Evolutionary conservation across 2,797 vertebrate species (phyloP).

Genomic region (Paratrypauchen microcephalus): DNA sequence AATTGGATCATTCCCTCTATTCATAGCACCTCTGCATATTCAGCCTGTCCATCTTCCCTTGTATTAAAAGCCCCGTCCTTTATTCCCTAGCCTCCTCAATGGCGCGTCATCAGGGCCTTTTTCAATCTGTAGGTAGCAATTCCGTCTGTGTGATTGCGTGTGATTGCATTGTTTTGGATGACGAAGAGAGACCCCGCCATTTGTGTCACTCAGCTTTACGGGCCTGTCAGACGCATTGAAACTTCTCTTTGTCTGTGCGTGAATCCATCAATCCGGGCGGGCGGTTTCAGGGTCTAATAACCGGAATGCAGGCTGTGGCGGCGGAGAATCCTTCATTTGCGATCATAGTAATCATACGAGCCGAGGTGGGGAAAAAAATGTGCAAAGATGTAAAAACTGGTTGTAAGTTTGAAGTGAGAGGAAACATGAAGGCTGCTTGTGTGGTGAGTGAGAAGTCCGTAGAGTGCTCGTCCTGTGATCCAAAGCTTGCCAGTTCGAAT

Average conservation of each 20-base stretch:
- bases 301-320: conserved; percentile 13
- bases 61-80: conserved; percentile 49
- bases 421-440: no score
- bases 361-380: neutral
- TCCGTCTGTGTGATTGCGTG: conserved; percentile 49
- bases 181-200: conserved; percentile 28
- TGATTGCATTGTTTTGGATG: conserved; percentile 65
- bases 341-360: conserved; percentile 24
- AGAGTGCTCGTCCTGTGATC: no score
- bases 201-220: conserved; percentile 38
- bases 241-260: neutral
- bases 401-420: neutral
- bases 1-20: conserved; percentile 42
- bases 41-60: conserved; percentile 12
- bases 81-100: conserved; percentile 52
- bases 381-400: neutral
- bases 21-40: conserved; percentile 27
- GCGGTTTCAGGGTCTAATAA: conserved; percentile 34
- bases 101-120: conserved; percentile 56
- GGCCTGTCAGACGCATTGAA: conserved; percentile 17
- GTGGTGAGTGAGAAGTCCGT: no score
- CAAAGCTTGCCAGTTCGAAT: no score
- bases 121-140: conserved; percentile 64
- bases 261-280: neutral
- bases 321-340: conserved; percentile 21